Base-by-base conservation (phyloP, 2,888 invertebrate genomes). In the Tillus elongatus region DNA sequence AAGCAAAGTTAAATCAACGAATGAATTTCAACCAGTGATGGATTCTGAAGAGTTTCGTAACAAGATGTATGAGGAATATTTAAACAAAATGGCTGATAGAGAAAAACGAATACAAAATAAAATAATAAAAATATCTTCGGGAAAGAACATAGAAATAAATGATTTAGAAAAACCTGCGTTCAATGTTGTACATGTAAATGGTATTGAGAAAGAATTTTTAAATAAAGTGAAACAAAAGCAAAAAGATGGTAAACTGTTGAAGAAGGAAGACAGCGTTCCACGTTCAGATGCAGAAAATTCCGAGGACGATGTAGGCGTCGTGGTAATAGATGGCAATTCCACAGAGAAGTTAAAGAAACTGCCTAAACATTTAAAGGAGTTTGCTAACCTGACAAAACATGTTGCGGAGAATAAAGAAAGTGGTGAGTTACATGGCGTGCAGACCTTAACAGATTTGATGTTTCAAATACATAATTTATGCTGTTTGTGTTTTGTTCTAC, bases 341-440 rank as follows among this genome's bases (percentile, higher is more conserved):
- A n/a, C n/a, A n/a, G 24, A 19, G 24, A 6, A 19, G 6, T 6
- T 8, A n/a, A 19, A n/a, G 6, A 8, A 6, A 6, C 24, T 19
- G 6, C 24, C 24, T 19, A 19, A n/a, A 6, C 24, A 19, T n/a
- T n/a, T 19, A n/a, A 19, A 19, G 24, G 24, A 19, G n/a, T 19
- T 19, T n/a, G 6, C n/a, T n/a, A n/a, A 6, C 24, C 68, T 50
- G 30, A 51, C 52, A 14, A 38, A 44, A 36, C 16, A 33, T n/a
- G 29, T 15, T 12, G 28, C 33, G 8, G 36, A 33, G 33, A 36
- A 34, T 31, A 39, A n/a, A n/a, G n/a, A n/a, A n/a, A n/a, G n/a
- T n/a, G n/a, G n/a, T n/a, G n/a, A n/a, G n/a, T n/a, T n/a, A n/a
- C n/a, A n/a, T n/a, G n/a, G n/a, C n/a, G n/a, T n/a, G n/a, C n/a